Evolutionary conservation across 2,797 vertebrate species (phyloP).

Genomic region (Sus cebifrons): DNA sequence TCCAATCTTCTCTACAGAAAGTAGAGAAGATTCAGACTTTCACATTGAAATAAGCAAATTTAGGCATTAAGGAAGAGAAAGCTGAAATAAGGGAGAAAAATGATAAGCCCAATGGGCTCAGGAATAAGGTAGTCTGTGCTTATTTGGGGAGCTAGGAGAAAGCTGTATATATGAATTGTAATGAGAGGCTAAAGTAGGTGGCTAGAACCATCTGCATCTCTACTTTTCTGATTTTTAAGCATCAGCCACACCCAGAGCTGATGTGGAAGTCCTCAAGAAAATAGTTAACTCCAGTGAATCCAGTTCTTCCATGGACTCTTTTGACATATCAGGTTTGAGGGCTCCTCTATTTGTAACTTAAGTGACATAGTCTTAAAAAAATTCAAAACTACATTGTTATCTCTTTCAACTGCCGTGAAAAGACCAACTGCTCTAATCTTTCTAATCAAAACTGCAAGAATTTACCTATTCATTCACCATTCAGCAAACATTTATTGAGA

Average conservation of each 20-base stretch:
- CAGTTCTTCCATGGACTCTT: background rate
- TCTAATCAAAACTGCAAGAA: background rate
- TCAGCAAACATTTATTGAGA: constrained; percentile 54
- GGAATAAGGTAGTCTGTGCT: background rate
- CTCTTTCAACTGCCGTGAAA: constrained; percentile 33
- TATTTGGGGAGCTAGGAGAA: background rate
- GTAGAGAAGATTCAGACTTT: background rate
- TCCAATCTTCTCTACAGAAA: background rate
- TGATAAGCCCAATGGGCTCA: background rate
- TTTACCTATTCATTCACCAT: constrained; percentile 2
- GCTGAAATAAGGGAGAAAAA: background rate
- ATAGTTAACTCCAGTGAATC: background rate
- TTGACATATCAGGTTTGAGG: background rate
- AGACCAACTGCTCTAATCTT: background rate
- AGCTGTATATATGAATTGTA: background rate
- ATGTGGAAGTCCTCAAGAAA: background rate
- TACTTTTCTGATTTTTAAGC: background rate
- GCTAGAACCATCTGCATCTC: rapidly evolving
- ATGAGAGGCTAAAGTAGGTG: background rate
- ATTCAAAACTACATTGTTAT: background rate
- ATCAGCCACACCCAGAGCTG: background rate
- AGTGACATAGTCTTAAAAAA: background rate
- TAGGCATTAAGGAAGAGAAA: background rate
- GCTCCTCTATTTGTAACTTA: background rate
- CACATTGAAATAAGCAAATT: background rate